phyloP scores from a whole-genome alignment of 2,888 invertebrate species.

The Eupithecia exiguata region DNA sequence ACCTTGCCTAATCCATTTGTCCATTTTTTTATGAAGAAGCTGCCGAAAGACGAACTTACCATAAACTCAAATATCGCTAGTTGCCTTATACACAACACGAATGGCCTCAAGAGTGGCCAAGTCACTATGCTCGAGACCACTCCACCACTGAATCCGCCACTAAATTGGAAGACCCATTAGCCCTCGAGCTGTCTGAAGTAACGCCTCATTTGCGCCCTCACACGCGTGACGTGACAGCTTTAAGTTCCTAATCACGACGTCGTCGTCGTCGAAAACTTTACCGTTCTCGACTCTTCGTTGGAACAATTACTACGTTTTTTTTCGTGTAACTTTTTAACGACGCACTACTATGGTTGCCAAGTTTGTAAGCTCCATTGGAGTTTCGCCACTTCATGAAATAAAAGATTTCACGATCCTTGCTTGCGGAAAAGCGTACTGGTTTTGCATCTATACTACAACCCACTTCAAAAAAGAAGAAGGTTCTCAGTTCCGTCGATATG shows the following conservation, averaged over 20 bases:
- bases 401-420: conserved; percentile 10
- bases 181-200: conserved; percentile 20
- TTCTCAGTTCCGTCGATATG: not conserved
- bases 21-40: not conserved
- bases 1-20: not conserved
- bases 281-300: conserved; percentile 13
- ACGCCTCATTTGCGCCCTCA: conserved; percentile 20
- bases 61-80: not conserved
- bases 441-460: not conserved
- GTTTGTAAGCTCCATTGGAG: conserved; percentile 20
- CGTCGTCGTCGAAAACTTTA: conserved; percentile 23
- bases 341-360: conserved; percentile 17
- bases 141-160: conserved; percentile 11
- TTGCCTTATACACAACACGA: not conserved
- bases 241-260: conserved; percentile 14
- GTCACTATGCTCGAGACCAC: conserved; percentile 19
- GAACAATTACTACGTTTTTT: conserved; percentile 25
- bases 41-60: not conserved
- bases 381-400: conserved; percentile 19
- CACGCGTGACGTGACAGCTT: conserved; percentile 18
- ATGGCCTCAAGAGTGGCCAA: conserved; percentile 18
- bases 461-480: not conserved
- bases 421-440: conserved; percentile 6
- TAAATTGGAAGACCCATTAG: conserved; percentile 30
- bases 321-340: conserved; percentile 28